Base-by-base conservation (phyloP, 2,888 invertebrate genomes). In the Torymus tubicola region DNA sequence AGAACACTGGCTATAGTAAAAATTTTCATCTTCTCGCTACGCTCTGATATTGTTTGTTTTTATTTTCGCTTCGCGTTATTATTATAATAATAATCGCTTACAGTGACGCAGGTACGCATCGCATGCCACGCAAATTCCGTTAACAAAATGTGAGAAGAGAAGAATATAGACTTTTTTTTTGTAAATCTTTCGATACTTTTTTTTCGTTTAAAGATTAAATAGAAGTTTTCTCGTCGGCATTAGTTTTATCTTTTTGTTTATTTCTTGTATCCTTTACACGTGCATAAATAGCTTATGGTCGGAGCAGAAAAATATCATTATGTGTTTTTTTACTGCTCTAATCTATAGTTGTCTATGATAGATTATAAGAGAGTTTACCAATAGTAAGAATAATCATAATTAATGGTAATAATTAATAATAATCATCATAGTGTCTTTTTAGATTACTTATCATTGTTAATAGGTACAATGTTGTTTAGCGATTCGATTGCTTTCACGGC, bases 341-440 rank as follows among this genome's bases (percentile, higher is more conserved):
- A 80, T 85, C 86, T 87, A 87, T 82, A 67, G 83, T 86, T 86
- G 84, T 83, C 82, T 84, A 83, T 82, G 81, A 84, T 85, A 86
- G 86, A 86, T 86, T 87, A 86, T 83, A 85, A 84, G 86, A 88
- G 85, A 86, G 80, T 85, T 83, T 84, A 86, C 82, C 84, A 85
- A 86, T 87, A 87, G 85, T 86, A 85, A 86, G 84, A 86, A 86
- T 75, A 81, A 72, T 81, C 63, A 68, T 72, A 58, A 63, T 53
- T 58, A 76, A 73, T 58, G 52, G 42, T 52, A 64, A 58, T 86
- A 86, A 85, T 85, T 84, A 83, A 84, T 82, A 81, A 86, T 87
- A 86, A 87, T 86, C 80, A 85, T 87, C 86, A 85, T 84, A 84
- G 83, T 42, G 42, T 42, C 31, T 58, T 82, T 86, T 74, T 50